Percentiles rank a stretch among this genome's conserved stretches.
Evolutionary conservation across 37 sponge, comb jelly and placozoan species (phyloP).

Genomic region (Amphimedon queenslandica): DNA sequence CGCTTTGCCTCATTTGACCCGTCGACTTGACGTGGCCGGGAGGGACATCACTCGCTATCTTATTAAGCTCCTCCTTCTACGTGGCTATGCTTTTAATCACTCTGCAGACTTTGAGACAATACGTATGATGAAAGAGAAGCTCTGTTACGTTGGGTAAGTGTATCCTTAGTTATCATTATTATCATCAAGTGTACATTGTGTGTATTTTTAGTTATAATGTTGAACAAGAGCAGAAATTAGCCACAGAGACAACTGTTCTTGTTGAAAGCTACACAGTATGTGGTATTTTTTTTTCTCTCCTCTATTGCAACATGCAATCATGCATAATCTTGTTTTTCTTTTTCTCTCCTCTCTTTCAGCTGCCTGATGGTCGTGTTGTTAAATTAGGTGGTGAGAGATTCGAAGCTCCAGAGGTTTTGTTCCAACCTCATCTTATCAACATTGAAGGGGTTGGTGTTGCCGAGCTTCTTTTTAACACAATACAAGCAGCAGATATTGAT

Average conservation of each 20-base stretch:
- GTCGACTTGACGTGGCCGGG: conserved; percentile 96
- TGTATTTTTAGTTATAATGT: conserved; percentile 79
- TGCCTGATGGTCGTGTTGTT: conserved; percentile 96
- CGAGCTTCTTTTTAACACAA: conserved; percentile 97
- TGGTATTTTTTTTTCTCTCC: not conserved
- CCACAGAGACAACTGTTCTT: conserved; percentile 91
- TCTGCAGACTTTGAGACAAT: conserved; percentile 99
- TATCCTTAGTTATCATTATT: not conserved
- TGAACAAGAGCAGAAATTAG: conserved; percentile 94
- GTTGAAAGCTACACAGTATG: conserved; percentile 91
- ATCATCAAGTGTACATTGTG: not conserved
- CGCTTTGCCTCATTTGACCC: conserved; percentile 91
- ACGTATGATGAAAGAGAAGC: conserved; percentile 98
- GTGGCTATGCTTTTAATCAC: conserved; percentile 99
- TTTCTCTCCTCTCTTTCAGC: conserved; percentile 24
- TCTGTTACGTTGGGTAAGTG: conserved; percentile 95
- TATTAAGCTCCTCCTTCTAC: conserved; percentile 92
- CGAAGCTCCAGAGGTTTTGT: conserved; percentile 95
- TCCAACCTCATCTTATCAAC: conserved; percentile 98
- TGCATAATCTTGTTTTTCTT: not conserved
- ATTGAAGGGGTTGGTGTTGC: conserved; percentile 95
- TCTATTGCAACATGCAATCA: not conserved
- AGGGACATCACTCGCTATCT: conserved; percentile 96
- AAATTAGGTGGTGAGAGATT: conserved; percentile 98
- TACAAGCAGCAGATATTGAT: conserved; percentile 98